Evolutionary conservation across 1,140 invertebrate species (phyloP), one percentile per base, ranked within the genome.

Genomic region (Papilio glaucus): DNA sequence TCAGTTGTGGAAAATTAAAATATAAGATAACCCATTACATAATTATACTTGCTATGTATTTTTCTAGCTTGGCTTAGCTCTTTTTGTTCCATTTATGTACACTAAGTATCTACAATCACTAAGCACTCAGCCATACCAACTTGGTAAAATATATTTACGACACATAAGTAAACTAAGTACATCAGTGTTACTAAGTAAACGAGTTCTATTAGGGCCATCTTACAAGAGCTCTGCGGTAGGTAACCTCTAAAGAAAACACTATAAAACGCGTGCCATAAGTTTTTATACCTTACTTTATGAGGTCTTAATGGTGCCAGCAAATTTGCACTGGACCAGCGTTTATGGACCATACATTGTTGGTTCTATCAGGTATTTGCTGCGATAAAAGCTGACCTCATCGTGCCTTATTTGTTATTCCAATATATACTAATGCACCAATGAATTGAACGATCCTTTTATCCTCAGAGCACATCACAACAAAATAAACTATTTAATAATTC

Each of bases 261-360:
- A 78, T 81, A 78, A 79, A 79, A 74, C 61, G 67, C 67, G 61
- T 74, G 78, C 77, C 73, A 77, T 82, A 79, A 80, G 70, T 73
- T 84, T 77, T 84, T 81, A 85, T 84, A 78, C 73, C 78, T 49
- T 69, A 70, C 37, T 83, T 86, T 84, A 86, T 80, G 79, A 78
- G 73, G 73, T 82, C 72, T 78, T 86, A 86, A 86, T 86, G 77
- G 81, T 72, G 68, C 72, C 73, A 74, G 69, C 71, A 77, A 79
- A 79, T 81, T 80, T 73, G 67, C 77, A 73, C 73, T 62, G 29
- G 57, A 49, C 73, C 45, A 42, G 62, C 45, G 38, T 78, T 82
- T 82, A 81, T 76, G 72, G 68, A 26, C 45, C 61, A 71, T 80
- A 83, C 76, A 72, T 80, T 84, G 82, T 84, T 74, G 21, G 29